Percentiles rank a stretch among this genome's conserved stretches.
Evolutionary conservation across 2,113 vertebrate genomes (phyloP).

Genomic region (Semicossyphus pulcher): DNA sequence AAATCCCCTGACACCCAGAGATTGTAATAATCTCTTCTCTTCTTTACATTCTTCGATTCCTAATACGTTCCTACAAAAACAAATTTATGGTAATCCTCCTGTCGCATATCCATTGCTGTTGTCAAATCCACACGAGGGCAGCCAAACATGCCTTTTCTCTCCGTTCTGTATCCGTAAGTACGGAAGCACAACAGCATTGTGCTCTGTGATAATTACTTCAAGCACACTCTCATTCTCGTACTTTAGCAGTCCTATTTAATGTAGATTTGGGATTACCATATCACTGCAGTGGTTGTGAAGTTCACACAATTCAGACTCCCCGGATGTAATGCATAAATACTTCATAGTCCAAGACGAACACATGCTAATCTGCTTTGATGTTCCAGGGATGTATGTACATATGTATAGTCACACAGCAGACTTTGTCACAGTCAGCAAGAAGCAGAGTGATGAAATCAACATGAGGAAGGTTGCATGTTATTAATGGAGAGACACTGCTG

Average conservation of each 20-base stretch:
- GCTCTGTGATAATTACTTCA: constrained; percentile 69
- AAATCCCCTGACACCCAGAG: constrained; percentile 74
- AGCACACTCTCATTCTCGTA: constrained; percentile 59
- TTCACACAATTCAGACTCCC: constrained; percentile 56
- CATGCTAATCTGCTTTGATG: constrained; percentile 67
- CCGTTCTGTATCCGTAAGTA: constrained; percentile 34
- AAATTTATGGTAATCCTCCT: constrained; percentile 78
- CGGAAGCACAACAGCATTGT: constrained; percentile 58
- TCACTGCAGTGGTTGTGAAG: constrained; percentile 55
- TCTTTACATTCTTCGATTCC: constrained; percentile 70
- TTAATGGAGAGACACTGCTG: constrained; percentile 36
- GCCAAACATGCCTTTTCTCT: constrained; percentile 66
- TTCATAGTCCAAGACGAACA: constrained; percentile 47
- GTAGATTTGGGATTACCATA: constrained; percentile 61
- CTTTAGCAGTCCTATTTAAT: constrained; percentile 45
- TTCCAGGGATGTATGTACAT: constrained; percentile 40
- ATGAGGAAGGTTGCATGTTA: constrained; percentile 36
- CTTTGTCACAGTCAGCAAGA: constrained; percentile 26
- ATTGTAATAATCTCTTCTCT: constrained; percentile 76
- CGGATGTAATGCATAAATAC: constrained; percentile 40
- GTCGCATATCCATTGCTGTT: constrained; percentile 61
- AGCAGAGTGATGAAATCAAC: constrained; percentile 41
- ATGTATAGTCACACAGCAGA: constrained; percentile 34
- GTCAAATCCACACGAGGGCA: constrained; percentile 75
- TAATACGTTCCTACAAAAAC: constrained; percentile 68